phyloP scores from a whole-genome alignment of 2,797 vertebrate species.

The Trichosurus vulpecula region DNA sequence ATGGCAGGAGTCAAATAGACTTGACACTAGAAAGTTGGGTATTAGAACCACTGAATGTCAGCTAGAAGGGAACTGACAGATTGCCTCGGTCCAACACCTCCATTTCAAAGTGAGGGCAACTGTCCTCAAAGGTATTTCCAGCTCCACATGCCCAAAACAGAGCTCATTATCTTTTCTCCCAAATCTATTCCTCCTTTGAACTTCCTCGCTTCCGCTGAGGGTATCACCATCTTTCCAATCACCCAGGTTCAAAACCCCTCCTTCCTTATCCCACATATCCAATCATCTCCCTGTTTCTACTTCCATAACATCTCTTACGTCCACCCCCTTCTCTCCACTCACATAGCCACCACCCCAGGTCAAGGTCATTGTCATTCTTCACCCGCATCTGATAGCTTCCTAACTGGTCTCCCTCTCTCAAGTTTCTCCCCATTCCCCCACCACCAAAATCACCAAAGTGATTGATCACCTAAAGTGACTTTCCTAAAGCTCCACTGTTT shows the following conservation, averaged over 20 bases:
- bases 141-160: neutral
- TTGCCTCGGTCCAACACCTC: neutral
- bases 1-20: slow-evolving; percentile 46
- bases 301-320: neutral
- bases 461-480: neutral
- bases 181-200: neutral
- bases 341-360: neutral
- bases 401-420: neutral
- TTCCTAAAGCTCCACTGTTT: neutral
- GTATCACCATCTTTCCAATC: neutral
- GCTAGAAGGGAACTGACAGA: neutral
- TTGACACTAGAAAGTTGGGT: accelerated
- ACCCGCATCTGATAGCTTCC: neutral
- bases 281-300: neutral
- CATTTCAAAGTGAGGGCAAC: neutral
- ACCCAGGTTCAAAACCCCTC: neutral
- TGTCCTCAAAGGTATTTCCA: neutral
- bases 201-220: neutral
- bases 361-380: neutral
- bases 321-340: neutral
- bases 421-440: neutral
- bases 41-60: neutral
- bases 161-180: neutral
- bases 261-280: neutral
- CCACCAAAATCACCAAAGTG: neutral